A percentile compares a stretch with the other conserved stretches of the same genome.
Conservation (phyloP, 2,888 invertebrate species). For the Macaria notata region DNA sequence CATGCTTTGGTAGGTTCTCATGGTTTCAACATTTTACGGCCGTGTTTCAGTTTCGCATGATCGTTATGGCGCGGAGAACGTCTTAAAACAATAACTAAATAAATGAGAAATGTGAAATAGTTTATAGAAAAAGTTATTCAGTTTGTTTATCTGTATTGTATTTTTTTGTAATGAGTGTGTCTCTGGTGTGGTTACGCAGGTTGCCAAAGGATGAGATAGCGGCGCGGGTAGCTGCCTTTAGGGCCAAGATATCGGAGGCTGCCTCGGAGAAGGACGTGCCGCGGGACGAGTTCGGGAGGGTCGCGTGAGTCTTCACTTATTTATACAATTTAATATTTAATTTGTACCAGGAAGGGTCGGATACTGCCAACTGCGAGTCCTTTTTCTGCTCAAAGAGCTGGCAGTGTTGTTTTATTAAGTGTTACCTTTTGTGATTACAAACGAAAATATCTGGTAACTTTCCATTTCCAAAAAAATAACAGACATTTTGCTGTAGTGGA, state of each 20-base stretch:
- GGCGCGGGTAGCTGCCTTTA: constrained; percentile 92
- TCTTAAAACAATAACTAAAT: constrained; percentile 5
- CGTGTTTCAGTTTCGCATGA: constrained; percentile 56
- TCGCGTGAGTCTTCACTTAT: constrained; percentile 75
- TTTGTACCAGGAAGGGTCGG: too few species aligned
- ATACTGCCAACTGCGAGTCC: too few species aligned
- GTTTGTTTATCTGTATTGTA: too few species aligned
- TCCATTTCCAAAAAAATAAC: too few species aligned
- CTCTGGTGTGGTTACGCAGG: constrained; percentile 83
- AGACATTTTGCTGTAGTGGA: too few species aligned
- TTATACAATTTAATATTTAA: neutral
- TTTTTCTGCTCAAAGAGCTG: too few species aligned
- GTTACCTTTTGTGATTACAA: too few species aligned
- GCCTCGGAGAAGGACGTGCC: constrained; percentile 82
- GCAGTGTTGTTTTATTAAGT: too few species aligned
- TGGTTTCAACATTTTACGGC: constrained; percentile 47
- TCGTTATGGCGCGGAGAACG: constrained; percentile 42
- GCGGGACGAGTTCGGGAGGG: constrained; percentile 93
- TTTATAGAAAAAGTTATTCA: neutral
- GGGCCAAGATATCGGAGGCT: constrained; percentile 90
- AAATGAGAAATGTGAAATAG: neutral
- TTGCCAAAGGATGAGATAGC: constrained; percentile 93
- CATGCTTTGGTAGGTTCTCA: constrained; percentile 75
- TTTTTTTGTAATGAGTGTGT: constrained; percentile 62
- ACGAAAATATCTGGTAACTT: too few species aligned